Evolutionary conservation across 2,113 vertebrate species (phyloP).

Genomic region (Cathartes aura): DNA sequence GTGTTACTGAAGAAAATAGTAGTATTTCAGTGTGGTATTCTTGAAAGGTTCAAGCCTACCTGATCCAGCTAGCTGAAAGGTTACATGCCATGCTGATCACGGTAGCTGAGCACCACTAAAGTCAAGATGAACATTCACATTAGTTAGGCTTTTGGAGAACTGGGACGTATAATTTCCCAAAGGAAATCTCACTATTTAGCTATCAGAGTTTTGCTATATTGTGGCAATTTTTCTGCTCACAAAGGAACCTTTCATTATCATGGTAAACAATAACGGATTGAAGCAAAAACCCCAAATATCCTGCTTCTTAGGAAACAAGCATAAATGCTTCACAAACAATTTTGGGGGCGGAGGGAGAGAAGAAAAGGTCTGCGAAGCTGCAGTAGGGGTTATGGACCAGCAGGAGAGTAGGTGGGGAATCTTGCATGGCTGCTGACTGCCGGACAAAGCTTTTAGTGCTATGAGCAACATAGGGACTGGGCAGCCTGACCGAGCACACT

Average conservation of each 20-base stretch:
- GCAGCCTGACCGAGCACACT: neutral
- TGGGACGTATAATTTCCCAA: neutral
- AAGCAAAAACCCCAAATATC: neutral
- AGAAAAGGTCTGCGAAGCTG: neutral
- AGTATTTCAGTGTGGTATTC: neutral
- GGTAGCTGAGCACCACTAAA: neutral
- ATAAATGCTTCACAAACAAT: neutral
- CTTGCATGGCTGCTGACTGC: neutral
- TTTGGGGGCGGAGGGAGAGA: fast-evolving
- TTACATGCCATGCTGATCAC: neutral
- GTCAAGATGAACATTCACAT: neutral
- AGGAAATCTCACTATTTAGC: neutral
- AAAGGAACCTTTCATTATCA: neutral
- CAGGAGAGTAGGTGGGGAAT: neutral
- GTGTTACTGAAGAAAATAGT: neutral
- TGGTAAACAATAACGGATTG: neutral
- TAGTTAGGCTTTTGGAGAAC: neutral
- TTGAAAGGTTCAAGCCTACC: neutral
- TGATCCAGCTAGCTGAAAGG: neutral
- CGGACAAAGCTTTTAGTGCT: neutral
- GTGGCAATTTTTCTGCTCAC: neutral
- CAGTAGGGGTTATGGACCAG: neutral
- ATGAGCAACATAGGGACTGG: fast-evolving
- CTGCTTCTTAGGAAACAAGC: neutral
- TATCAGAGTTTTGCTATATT: neutral